These are phyloP conservation scores for Macroramphosus scolopax DNA, from an alignment of 2,797 vertebrate species.

Conservation along the genomic window DNA sequence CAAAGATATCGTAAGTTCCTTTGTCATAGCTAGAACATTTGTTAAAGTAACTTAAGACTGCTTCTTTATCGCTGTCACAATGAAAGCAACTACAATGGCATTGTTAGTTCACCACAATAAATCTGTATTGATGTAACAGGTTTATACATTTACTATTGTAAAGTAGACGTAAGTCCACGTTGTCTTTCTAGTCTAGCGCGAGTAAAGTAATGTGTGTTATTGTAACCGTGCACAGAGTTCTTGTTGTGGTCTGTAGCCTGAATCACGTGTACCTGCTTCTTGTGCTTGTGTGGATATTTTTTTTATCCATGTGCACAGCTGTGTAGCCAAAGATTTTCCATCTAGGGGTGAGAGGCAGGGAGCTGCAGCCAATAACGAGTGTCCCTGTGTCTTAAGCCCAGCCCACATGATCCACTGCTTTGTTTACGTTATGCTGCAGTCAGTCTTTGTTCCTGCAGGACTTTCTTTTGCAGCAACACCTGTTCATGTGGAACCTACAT, in stretches of 20 bases:
- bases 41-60: neutral
- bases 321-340: slow-evolving; percentile 57
- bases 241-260: slow-evolving; percentile 67
- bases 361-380: slow-evolving; percentile 54
- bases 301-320: slow-evolving; percentile 51
- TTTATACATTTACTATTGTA: too few species aligned
- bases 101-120: neutral
- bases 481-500: neutral
- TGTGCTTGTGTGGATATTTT: slow-evolving; percentile 54
- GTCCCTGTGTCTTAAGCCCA: slow-evolving; percentile 15
- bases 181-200: slow-evolving; percentile 16
- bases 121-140: neutral
- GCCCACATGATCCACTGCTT: slow-evolving; percentile 46
- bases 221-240: slow-evolving; percentile 11
- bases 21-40: neutral
- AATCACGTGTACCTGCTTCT: slow-evolving; percentile 74
- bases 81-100: neutral
- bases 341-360: slow-evolving; percentile 49
- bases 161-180: neutral
- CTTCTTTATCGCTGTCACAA: neutral
- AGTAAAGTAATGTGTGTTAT: neutral
- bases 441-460: slow-evolving; percentile 35
- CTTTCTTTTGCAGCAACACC: neutral
- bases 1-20: neutral
- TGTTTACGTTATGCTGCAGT: slow-evolving; percentile 66